Evolutionary conservation across 2,113 vertebrate genomes (phyloP), one percentile per base, ranked within the genome.

Genomic region (Lophochroa leadbeateri): DNA sequence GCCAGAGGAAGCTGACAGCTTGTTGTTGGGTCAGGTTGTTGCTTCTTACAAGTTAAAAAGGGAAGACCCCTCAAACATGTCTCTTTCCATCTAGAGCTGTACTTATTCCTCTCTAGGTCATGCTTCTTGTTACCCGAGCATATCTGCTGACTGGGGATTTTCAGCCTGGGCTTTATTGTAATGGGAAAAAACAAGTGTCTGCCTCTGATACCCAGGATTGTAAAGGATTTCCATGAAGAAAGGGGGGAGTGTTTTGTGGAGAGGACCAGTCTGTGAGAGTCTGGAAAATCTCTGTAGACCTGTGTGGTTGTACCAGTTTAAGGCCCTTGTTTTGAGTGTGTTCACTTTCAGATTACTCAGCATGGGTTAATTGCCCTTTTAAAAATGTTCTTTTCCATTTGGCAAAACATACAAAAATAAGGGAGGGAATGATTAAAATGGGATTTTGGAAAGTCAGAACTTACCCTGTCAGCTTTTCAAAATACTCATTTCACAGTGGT

Each of bases 261-360:
- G 49, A 64, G 13, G 11, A 37, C 82, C 49, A 21, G 7, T 23
- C 41, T 69, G 15, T 49, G 24, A 49, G 28, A 81, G 69, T 46
- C 44, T 84, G 57, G 63, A 87, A 89, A 82, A 78, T 82, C 55
- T 92, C n/a, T 44, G 29, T 55, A 57, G 77, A 49, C 52, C 17
- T 55, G 17, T 81, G 55, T 69, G 71, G 33, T 29, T 81, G 25
- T 93, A 90, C 27, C 41, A 58, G 23, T 61, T 74, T 43, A 28
- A 90, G 46, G 84, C 35, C 18, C 44, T 79, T 92, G 29, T 92
- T 88, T 91, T 94, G 69, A 91, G 46, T 49, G 17, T 27, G 17
- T 92, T 86, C 28, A 33, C 28, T 94, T 85, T 53, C 41, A 90
- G 63, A 65, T 94, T 93, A 82, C 33, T 94, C 89, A 96, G 52